Evolutionary conservation across 2,888 invertebrate species (phyloP).

Genomic region (Leptinotarsa haldemani): DNA sequence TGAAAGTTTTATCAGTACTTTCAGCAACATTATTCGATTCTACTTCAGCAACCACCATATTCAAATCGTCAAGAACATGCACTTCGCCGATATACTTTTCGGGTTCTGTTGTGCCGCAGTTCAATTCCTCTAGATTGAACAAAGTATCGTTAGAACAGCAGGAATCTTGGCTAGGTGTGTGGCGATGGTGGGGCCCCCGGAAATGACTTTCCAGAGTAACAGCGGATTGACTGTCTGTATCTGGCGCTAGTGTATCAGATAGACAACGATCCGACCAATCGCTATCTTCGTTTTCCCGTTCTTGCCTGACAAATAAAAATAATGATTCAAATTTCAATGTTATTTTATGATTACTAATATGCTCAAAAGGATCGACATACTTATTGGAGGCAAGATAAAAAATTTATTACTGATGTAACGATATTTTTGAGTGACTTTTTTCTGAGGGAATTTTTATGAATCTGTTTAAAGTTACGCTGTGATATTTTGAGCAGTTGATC

Average conservation of each 20-base stretch:
- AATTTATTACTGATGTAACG: too few species aligned
- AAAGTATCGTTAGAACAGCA: slow-evolving; percentile 76
- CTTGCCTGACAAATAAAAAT: slow-evolving; percentile 32
- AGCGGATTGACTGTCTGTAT: slow-evolving; percentile 68
- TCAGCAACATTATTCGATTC: slow-evolving; percentile 31
- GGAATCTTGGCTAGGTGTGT: slow-evolving; percentile 73
- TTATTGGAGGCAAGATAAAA: too few species aligned
- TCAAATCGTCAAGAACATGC: slow-evolving; percentile 4
- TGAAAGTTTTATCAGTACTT: slow-evolving; percentile 5
- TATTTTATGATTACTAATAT: not conserved
- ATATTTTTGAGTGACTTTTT: too few species aligned
- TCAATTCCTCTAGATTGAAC: slow-evolving; percentile 72
- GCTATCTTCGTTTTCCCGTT: slow-evolving; percentile 56
- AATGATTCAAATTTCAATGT: not conserved
- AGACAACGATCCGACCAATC: slow-evolving; percentile 61
- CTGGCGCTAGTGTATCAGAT: slow-evolving; percentile 61
- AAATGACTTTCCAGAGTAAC: slow-evolving; percentile 67
- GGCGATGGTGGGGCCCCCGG: slow-evolving; percentile 55
- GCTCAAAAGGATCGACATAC: too few species aligned
- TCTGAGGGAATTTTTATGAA: too few species aligned
- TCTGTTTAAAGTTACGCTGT: too few species aligned
- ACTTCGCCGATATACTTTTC: slow-evolving; percentile 44
- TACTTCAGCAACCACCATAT: slow-evolving; percentile 21
- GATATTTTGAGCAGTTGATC: too few species aligned
- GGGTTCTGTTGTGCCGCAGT: slow-evolving; percentile 50